Conservation (phyloP, 2,888 invertebrate genomes). For the Steinernema carpocapsae region DNA sequence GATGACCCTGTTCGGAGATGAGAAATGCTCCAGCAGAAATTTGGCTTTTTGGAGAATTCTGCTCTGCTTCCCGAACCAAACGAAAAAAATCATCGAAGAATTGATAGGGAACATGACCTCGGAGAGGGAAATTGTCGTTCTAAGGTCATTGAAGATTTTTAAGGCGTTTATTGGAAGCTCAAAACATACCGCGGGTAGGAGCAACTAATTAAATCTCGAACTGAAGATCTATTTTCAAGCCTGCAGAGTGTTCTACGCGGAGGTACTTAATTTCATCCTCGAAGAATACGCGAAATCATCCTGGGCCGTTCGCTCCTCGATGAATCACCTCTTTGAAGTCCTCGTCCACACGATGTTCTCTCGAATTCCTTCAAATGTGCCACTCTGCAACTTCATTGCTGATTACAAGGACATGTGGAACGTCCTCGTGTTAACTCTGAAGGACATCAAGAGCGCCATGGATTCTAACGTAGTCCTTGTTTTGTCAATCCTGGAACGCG, state of each 20-base stretch:
- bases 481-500: not conserved
- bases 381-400: not conserved
- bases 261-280: slow-evolving; percentile 3
- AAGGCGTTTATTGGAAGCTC: slow-evolving; percentile 17
- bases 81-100: not conserved
- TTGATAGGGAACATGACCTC: not conserved
- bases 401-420: not conserved
- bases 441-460: not conserved
- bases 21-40: slow-evolving; percentile 21
- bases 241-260: slow-evolving; percentile 3
- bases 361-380: slow-evolving; percentile 3
- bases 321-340: slow-evolving; percentile 24
- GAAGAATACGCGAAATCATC: slow-evolving; percentile 2
- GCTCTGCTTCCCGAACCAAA: slow-evolving; percentile 11
- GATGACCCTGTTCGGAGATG: not conserved
- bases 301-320: slow-evolving; percentile 24
- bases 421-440: not conserved
- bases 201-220: not conserved
- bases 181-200: not conserved
- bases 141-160: not conserved
- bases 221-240: not conserved
- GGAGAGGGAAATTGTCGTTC: slow-evolving; percentile 5
- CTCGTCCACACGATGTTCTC: slow-evolving; percentile 21
- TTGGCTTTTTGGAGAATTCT: slow-evolving; percentile 28
- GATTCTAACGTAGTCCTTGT: slow-evolving; percentile 5